These are phyloP conservation scores for Noctua comes DNA, from an alignment of 2,888 invertebrate species.

Conservation along the genomic window DNA sequence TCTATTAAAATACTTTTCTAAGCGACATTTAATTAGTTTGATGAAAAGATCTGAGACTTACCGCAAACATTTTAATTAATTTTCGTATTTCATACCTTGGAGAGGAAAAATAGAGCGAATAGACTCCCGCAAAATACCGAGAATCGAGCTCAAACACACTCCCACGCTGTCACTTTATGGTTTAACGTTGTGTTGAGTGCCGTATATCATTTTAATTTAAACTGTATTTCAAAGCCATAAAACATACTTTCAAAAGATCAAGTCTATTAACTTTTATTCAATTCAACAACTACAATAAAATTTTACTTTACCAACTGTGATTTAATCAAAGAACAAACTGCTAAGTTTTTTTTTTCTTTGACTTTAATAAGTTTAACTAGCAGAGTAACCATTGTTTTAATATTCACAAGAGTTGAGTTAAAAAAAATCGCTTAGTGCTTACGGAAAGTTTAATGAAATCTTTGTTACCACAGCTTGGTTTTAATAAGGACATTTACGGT, in stretches of 20 bases:
- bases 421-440: constrained; percentile 36
- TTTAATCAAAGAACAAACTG: constrained; percentile 42
- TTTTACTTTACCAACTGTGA: constrained; percentile 25
- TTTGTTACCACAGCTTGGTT: constrained; percentile 25
- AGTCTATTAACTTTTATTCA: constrained; percentile 5
- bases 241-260: not conserved
- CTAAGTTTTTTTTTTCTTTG: constrained; percentile 11
- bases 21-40: constrained; percentile 32
- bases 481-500: constrained; percentile 4
- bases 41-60: constrained; percentile 28
- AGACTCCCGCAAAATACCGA: constrained; percentile 7
- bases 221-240: not conserved
- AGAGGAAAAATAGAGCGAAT: constrained; percentile 11
- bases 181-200: not conserved
- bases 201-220: not conserved
- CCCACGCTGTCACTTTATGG: not conserved
- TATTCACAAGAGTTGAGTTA: constrained; percentile 19
- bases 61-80: constrained; percentile 51
- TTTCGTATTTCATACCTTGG: constrained; percentile 22
- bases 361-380: constrained; percentile 34
- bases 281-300: constrained; percentile 28
- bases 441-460: constrained; percentile 38
- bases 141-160: not conserved
- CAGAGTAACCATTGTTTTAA: constrained; percentile 41
- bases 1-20: not conserved